These are phyloP conservation scores for Cephalopholis sonnerati DNA, from an alignment of 2,113 vertebrate genomes.

Conservation along the genomic window DNA sequence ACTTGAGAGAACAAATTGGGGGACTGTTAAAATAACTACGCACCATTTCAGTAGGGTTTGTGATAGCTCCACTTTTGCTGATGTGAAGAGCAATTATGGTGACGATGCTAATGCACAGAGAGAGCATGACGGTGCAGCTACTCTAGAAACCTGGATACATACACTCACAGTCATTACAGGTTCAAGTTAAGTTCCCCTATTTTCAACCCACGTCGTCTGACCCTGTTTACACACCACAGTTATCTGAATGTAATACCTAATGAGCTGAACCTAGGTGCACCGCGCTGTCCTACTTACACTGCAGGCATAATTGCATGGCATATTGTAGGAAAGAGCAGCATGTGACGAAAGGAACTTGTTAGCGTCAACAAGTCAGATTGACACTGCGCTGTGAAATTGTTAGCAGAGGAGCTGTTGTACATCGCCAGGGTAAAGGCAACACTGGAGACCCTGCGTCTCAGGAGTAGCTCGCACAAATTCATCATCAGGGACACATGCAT, in stretches of 20 bases:
- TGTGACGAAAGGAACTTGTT: conserved; percentile 33
- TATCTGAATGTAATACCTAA: conserved; percentile 41
- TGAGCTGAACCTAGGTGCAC: conserved; percentile 50
- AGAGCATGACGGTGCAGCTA: conserved; percentile 27
- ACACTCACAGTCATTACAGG: conserved; percentile 17
- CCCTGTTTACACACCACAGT: conserved; percentile 46
- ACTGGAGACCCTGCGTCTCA: background rate
- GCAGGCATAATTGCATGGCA: conserved; percentile 17
- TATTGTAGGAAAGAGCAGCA: conserved; percentile 11
- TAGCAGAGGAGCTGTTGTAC: background rate
- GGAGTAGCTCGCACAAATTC: conserved; percentile 7
- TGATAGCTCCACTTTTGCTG: conserved; percentile 35
- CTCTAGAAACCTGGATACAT: conserved; percentile 34
- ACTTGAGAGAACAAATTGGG: conserved; percentile 42
- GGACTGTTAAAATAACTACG: conserved; percentile 37
- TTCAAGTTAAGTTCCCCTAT: conserved; percentile 40
- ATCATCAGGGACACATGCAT: conserved; percentile 20
- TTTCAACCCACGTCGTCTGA: conserved; percentile 56
- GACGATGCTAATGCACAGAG: conserved; percentile 33
- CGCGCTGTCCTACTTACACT: conserved; percentile 21
- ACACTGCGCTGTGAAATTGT: conserved; percentile 13
- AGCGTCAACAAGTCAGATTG: conserved; percentile 30
- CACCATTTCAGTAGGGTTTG: conserved; percentile 22
- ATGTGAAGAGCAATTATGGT: conserved; percentile 39
- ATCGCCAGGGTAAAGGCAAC: background rate